phyloP scores from a whole-genome alignment of 2,888 invertebrate genomes.

The Drosophila tanythrix region DNA sequence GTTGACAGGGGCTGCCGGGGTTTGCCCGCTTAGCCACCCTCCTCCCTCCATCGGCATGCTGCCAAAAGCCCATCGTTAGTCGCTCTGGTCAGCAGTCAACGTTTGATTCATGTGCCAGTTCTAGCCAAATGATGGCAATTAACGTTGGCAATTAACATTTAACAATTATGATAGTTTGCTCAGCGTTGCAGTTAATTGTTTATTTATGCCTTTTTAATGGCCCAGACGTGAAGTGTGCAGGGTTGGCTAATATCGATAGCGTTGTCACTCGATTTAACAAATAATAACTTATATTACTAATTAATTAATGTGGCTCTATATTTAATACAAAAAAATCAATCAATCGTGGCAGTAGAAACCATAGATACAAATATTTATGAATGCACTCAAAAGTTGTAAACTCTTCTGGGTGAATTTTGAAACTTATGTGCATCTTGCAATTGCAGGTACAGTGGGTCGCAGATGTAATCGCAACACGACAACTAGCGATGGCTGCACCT shows the following conservation, averaged over 20 bases:
- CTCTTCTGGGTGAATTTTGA: not conserved
- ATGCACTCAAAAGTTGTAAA: not conserved
- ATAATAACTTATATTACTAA: not conserved
- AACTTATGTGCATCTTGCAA: not conserved
- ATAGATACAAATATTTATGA: not conserved
- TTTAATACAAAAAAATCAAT: not conserved
- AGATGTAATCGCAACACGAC: slow-evolving; percentile 90
- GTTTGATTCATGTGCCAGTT: slow-evolving; percentile 72
- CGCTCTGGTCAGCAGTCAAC: slow-evolving; percentile 31
- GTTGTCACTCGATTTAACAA: not conserved
- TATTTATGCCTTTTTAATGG: slow-evolving; percentile 75
- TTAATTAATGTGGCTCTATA: slow-evolving; percentile 26
- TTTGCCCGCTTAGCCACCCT: not conserved
- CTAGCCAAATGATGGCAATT: slow-evolving; percentile 75
- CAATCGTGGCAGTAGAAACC: not conserved
- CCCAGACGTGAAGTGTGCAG: slow-evolving; percentile 36
- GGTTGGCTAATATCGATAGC: slow-evolving; percentile 23
- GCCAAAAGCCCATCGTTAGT: not conserved
- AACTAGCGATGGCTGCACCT: slow-evolving; percentile 92
- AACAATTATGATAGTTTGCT: slow-evolving; percentile 78
- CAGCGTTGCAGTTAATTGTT: slow-evolving; percentile 68
- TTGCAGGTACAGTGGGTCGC: slow-evolving; percentile 89
- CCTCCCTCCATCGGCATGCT: not conserved
- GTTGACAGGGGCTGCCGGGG: slow-evolving; percentile 36
- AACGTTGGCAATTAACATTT: slow-evolving; percentile 71